Base-by-base conservation (phyloP, 2,888 invertebrate species). In the Microctonus brassicae region DNA sequence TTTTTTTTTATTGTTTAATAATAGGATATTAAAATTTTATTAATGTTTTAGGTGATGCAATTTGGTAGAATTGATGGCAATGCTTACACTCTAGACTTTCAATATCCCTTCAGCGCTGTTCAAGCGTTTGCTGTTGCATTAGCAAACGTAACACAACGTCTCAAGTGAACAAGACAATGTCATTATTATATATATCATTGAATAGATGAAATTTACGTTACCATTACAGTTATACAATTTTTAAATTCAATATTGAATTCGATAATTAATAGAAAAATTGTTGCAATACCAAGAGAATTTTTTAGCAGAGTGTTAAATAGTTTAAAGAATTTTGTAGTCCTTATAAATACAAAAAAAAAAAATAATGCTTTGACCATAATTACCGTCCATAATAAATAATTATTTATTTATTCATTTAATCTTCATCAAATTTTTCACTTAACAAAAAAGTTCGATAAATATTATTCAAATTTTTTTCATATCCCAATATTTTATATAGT, bases 41-140 rank as follows among this genome's bases (percentile, higher is more conserved):
- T 39, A 20, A 24, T 62, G 24, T 70, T 67, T 17, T 88, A 99
- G 97, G 99, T 99, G 74, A 98, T 99, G 97, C 99, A 99, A 89
- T 99, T 99, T 89, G 99, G 99, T 11, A 92, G 99, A 73, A 99
- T 99, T 82, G 99, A 99, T 89, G 97, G 96, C 81, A 98, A 98
- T 88, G 98, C 98, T 57, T 99, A 99, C 90, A 99, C 99, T 0
- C 89, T 99, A 84, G 99, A 99, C 90, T 98, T 98, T 89, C 98
- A 99, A 88, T 97, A 98, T 89, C 99, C 99, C 34, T 99, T 99
- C 90, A 97, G 97, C 72, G 98, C 98, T 78, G 92, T 98, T 75
- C 99, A 99, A 89, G 99, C 99, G 72, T 99, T 99, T 89, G 97
- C 98, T 69, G 98, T 99, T 73, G 99, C 99, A 76, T 91, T 99